phyloP scores from a whole-genome alignment of 2,888 invertebrate species.

The Pelosia muscerda region DNA sequence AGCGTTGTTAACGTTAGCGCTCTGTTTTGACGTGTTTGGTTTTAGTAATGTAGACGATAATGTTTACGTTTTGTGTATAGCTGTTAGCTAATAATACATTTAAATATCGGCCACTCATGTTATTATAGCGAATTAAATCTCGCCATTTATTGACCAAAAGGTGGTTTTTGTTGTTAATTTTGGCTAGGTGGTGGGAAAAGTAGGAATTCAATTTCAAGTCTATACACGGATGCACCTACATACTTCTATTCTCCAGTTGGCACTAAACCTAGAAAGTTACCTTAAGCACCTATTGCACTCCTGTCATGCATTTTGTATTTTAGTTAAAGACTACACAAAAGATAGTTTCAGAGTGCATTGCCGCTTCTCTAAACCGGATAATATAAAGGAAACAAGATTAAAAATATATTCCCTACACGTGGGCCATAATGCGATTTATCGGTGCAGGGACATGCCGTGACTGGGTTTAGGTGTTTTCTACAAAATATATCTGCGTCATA shows the following conservation, averaged over 20 bases:
- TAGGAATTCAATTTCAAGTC: no score
- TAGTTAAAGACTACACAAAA: constrained; percentile 31
- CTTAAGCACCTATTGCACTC: neutral
- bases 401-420: constrained; percentile 85
- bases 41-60: constrained; percentile 68
- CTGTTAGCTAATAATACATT: constrained; percentile 21
- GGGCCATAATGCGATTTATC: constrained; percentile 85
- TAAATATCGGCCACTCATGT: neutral
- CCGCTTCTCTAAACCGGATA: constrained; percentile 75
- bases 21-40: constrained; percentile 69
- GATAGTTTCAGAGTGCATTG: constrained; percentile 54
- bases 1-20: constrained; percentile 79
- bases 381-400: constrained; percentile 85
- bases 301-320: constrained; percentile 15
- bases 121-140: neutral
- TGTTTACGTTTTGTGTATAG: constrained; percentile 57
- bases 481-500: constrained; percentile 66
- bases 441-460: constrained; percentile 81
- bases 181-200: no score
- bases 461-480: constrained; percentile 70
- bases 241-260: neutral
- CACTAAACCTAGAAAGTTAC: neutral
- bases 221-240: neutral
- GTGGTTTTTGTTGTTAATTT: no score
- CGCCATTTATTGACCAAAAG: neutral